Percentiles rank a stretch among this genome's conserved stretches.
These are phyloP conservation scores for Lepidochrysops patricia DNA, from an alignment of 2,888 invertebrate genomes.

Conservation along the genomic window DNA sequence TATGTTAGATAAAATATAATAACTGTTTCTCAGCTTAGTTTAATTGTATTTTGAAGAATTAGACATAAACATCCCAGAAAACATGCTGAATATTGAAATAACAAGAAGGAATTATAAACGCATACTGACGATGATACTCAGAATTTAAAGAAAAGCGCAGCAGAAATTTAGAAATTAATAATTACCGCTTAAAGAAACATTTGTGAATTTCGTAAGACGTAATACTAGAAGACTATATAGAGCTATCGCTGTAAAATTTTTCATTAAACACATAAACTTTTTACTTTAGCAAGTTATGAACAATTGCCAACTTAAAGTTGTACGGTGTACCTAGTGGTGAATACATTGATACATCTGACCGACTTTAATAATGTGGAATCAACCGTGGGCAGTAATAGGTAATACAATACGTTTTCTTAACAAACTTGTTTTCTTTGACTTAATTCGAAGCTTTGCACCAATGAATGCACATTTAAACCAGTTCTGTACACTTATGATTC, in stretches of 20 bases:
- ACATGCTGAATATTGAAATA: no score
- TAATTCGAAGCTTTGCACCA: neutral
- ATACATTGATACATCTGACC: neutral
- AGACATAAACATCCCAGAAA: neutral
- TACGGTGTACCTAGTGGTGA: neutral
- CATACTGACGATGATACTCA: no score
- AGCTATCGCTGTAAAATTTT: no score
- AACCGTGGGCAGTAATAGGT: neutral
- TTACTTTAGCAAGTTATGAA: neutral
- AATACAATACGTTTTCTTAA: neutral
- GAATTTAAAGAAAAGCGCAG: no score
- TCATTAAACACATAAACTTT: no score
- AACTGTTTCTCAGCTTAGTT: neutral
- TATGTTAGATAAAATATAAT: neutral
- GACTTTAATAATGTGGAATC: neutral
- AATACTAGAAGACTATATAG: no score
- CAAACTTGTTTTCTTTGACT: neutral
- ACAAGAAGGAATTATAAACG: no score
- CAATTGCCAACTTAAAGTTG: neutral
- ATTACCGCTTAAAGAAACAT: no score
- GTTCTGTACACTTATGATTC: no score
- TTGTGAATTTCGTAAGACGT: no score
- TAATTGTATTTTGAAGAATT: neutral
- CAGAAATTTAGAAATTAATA: no score
- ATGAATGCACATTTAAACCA: neutral